phyloP scores from a whole-genome alignment of 2,888 invertebrate genomes.

The Andrena marginata region DNA sequence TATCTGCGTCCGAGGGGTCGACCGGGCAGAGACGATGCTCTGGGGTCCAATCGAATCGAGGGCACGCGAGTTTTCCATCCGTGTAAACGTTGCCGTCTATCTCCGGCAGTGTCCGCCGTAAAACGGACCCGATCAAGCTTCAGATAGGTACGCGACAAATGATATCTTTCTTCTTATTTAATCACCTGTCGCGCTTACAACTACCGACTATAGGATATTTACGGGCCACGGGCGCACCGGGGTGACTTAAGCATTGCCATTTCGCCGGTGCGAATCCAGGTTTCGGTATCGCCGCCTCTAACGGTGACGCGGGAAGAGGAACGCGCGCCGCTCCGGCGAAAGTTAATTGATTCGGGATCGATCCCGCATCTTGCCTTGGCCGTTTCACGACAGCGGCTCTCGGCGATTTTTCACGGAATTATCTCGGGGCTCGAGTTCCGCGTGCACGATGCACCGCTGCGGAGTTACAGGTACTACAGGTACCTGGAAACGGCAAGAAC shows the following conservation, averaged over 20 bases:
- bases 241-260: constrained; percentile 24
- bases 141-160: constrained; percentile 49
- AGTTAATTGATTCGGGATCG: constrained; percentile 60
- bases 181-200: constrained; percentile 62
- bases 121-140: constrained; percentile 59
- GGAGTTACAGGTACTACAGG: constrained; percentile 62
- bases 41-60: constrained; percentile 66
- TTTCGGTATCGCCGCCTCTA: constrained; percentile 16
- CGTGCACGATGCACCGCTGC: constrained; percentile 53
- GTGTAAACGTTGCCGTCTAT: constrained; percentile 21
- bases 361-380: constrained; percentile 38
- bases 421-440: constrained; percentile 52
- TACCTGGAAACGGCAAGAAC: constrained; percentile 57
- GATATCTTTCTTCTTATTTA: constrained; percentile 62
- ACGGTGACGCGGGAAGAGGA: constrained; percentile 16
- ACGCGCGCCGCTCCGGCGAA: constrained; percentile 12
- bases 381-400: constrained; percentile 19
- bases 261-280: constrained; percentile 11
- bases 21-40: constrained; percentile 60
- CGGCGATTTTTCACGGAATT: constrained; percentile 41
- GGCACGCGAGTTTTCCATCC: constrained; percentile 54
- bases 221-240: constrained; percentile 18
- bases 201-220: constrained; percentile 39
- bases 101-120: constrained; percentile 48
- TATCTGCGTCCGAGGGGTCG: constrained; percentile 65